Conservation (phyloP, 2,797 vertebrate species). For the Eulemur albifrons region DNA sequence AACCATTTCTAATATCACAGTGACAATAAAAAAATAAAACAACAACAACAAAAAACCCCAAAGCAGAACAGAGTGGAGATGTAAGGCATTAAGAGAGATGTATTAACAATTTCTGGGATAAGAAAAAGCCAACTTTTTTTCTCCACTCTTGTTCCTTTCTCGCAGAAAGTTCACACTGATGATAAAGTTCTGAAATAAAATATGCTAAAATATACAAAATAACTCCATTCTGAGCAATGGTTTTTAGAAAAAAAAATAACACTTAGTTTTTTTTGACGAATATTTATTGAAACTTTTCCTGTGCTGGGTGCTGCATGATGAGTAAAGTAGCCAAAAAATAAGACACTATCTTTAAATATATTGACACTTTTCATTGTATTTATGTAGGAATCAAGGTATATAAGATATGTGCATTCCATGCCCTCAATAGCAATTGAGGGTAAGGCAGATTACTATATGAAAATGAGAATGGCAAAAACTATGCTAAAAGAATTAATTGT, state of each 20-base stretch:
- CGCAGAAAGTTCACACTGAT: background rate
- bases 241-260: background rate
- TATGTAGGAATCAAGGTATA: background rate
- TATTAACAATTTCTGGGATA: background rate
- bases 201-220: background rate
- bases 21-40: background rate
- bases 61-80: background rate
- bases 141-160: background rate
- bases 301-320: background rate
- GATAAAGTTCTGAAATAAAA: background rate
- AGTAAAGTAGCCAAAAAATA: background rate
- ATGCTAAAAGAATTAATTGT: background rate
- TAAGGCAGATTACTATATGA: background rate
- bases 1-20: background rate
- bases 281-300: background rate
- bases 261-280: background rate
- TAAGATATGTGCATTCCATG: background rate
- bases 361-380: rapidly evolving
- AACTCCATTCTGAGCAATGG: background rate
- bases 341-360: too few relatives aligned
- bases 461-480: background rate
- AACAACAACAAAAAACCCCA: background rate
- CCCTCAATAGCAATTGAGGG: background rate
- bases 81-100: background rate
- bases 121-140: background rate